Conservation (phyloP, 1,140 invertebrate genomes). For the Pseudomyrmex pallidus region DNA sequence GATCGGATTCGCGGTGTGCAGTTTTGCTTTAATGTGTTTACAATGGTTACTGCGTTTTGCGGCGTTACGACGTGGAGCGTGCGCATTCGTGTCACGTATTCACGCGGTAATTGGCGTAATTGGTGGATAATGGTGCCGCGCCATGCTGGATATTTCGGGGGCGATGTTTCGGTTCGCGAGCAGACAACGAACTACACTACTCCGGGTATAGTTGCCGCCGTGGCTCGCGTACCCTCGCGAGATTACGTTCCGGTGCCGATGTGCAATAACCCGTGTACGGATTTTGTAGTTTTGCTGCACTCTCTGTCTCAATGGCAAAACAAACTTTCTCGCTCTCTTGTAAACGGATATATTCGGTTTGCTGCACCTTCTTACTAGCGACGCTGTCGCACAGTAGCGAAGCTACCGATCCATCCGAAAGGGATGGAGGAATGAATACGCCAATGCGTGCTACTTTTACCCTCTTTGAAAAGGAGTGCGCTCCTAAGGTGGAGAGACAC, state of each 20-base stretch:
- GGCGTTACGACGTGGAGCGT: slow-evolving; percentile 14
- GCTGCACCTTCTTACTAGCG: background rate
- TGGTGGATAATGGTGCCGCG: slow-evolving; percentile 53
- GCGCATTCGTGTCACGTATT: slow-evolving; percentile 55
- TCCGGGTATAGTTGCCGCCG: background rate
- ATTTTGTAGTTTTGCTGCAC: slow-evolving; percentile 36
- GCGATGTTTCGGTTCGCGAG: slow-evolving; percentile 55
- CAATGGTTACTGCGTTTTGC: slow-evolving; percentile 54
- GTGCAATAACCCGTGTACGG: slow-evolving; percentile 11
- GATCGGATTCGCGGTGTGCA: slow-evolving; percentile 17
- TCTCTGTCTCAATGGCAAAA: background rate
- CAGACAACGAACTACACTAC: slow-evolving; percentile 31
- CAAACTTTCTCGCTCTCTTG: background rate
- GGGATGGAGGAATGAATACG: background rate
- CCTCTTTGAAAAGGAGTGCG: background rate
- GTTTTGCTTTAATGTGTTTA: slow-evolving; percentile 59
- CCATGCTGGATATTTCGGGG: slow-evolving; percentile 48
- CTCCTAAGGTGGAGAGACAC: background rate
- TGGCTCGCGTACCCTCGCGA: background rate
- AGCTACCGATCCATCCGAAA: background rate
- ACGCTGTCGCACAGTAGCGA: background rate
- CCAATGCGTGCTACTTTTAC: slow-evolving; percentile 15
- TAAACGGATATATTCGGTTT: background rate
- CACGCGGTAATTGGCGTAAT: slow-evolving; percentile 58
- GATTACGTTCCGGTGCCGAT: slow-evolving; percentile 11